Evolutionary conservation across 2,797 vertebrate species (phyloP).

Genomic region (Pitangus sulphuratus): DNA sequence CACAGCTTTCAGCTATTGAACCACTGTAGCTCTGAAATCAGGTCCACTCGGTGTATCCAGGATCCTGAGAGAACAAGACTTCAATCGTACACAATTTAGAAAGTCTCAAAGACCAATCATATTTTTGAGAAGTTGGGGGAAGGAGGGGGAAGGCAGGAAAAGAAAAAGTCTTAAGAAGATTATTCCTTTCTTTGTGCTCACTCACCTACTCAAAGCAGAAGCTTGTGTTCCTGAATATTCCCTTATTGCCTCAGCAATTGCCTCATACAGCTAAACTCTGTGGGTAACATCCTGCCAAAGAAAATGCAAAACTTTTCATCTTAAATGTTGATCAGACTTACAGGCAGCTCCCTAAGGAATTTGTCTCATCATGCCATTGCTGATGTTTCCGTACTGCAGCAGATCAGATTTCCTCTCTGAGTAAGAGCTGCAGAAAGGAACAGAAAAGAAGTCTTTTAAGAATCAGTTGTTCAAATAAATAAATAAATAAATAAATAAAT

Average conservation of each 20-base stretch:
- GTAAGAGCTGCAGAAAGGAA: constrained; percentile 14
- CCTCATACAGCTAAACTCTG: constrained; percentile 1
- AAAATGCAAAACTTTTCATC: constrained; percentile 52
- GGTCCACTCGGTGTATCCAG: not conserved
- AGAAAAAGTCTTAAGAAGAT: not conserved
- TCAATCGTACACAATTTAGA: not conserved
- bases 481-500: not conserved
- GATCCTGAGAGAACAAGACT: not conserved
- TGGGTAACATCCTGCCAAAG: constrained; percentile 37
- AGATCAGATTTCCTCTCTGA: constrained; percentile 38
- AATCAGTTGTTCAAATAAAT: not conserved
- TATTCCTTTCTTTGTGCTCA: not conserved
- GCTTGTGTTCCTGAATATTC: constrained; percentile 17
- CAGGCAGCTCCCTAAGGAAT: constrained; percentile 53
- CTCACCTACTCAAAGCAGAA: not conserved
- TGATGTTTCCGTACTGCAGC: constrained; percentile 37
- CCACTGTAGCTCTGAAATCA: not conserved
- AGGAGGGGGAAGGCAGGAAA: rapidly evolving
- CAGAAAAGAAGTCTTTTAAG: not conserved
- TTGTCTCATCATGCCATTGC: not conserved
- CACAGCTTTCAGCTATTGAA: not conserved
- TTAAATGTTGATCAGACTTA: constrained; percentile 49
- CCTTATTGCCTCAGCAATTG: constrained; percentile 4
- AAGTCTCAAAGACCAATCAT: not conserved
- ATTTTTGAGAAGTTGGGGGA: not conserved